Evolutionary conservation across 2,888 invertebrate species (phyloP).

Genomic region (Leptopterna dolabrata): DNA sequence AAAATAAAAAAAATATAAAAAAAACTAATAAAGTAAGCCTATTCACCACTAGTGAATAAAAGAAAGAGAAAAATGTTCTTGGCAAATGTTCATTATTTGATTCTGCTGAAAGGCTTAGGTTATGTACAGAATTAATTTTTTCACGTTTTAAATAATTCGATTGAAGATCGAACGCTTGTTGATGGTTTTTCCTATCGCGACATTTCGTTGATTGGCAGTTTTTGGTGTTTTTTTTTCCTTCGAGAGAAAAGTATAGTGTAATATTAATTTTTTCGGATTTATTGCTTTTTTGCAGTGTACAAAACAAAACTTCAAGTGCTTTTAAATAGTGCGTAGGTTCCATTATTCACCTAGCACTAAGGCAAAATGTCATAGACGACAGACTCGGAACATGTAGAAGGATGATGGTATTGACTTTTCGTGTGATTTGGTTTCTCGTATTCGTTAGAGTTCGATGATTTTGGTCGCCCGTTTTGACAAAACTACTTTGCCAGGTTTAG

Average conservation of each 20-base stretch:
- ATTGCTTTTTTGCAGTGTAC: slow-evolving; percentile 31
- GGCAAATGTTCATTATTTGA: neutral
- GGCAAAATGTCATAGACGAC: slow-evolving; percentile 26
- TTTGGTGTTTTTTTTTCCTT: neutral
- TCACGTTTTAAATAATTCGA: slow-evolving; percentile 1
- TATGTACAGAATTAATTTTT: slow-evolving; percentile 12
- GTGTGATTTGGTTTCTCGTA: neutral
- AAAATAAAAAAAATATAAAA: neutral
- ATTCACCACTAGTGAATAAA: neutral
- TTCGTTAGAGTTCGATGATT: too few species aligned
- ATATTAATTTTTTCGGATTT: neutral
- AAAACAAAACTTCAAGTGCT: slow-evolving; percentile 35
- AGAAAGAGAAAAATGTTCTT: neutral
- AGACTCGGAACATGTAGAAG: slow-evolving; percentile 22
- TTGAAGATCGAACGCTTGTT: slow-evolving; percentile 1
- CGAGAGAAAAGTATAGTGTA: neutral
- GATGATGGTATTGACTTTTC: slow-evolving; percentile 14
- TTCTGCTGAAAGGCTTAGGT: neutral
- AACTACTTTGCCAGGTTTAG: too few species aligned
- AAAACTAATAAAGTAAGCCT: slow-evolving; percentile 46
- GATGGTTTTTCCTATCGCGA: slow-evolving; percentile 6
- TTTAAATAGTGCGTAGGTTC: slow-evolving; percentile 37
- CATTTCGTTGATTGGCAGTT: slow-evolving; percentile 3
- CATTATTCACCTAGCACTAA: slow-evolving; percentile 23
- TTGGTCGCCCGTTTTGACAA: too few species aligned